Base-by-base conservation (phyloP, 2,113 vertebrate genomes). In the Ascaphus truei region DNA sequence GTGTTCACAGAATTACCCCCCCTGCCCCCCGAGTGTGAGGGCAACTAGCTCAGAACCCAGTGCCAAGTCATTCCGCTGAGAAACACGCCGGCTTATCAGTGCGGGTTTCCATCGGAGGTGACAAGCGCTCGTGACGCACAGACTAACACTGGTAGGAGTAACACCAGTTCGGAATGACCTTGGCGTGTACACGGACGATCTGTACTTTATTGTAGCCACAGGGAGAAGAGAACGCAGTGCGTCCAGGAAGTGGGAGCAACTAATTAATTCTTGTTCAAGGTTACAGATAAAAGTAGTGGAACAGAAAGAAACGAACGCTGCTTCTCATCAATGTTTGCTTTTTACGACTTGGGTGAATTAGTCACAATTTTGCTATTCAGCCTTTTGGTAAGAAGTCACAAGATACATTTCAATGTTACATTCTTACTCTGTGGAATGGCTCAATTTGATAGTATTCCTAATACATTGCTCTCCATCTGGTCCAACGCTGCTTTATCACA, bases 201-300 rank as follows among this genome's bases (percentile, higher is more conserved):
- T 45, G 3, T 0, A 18, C n/a, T 63, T 74, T 75, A 71, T 71
- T 56, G 56, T 68, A 74, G 71, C 47, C 29, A 15, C 11, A 60
- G 2, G 11, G 79, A 59, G 0, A 1, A 12, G 20, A 33, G 1
- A n/a, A 64, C 39, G n/a, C 43, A 68, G 68, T 39, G 52, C 0
- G 50, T 58, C 56, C 48, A 26, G 72, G 68, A 75, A 74, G 18
- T 45, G 64, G 56, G 22, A n/a, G n/a, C n/a, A n/a, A 62, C 52
- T 55, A 50, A 58, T 77, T 67, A 62, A 61, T 34, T 20, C 16
- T 71, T 56, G 33, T n/a, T 65, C 53, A 77, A 79, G 65, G 72
- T 66, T 68, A 79, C 73, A 74, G 71, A 77, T 66, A 77, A 79
- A n/a, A n/a, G n/a, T n/a, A n/a, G 75, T 26, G 0, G 39, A 69